phyloP scores from a whole-genome alignment of 2,113 vertebrate species.

The Pygoscelis adeliae region DNA sequence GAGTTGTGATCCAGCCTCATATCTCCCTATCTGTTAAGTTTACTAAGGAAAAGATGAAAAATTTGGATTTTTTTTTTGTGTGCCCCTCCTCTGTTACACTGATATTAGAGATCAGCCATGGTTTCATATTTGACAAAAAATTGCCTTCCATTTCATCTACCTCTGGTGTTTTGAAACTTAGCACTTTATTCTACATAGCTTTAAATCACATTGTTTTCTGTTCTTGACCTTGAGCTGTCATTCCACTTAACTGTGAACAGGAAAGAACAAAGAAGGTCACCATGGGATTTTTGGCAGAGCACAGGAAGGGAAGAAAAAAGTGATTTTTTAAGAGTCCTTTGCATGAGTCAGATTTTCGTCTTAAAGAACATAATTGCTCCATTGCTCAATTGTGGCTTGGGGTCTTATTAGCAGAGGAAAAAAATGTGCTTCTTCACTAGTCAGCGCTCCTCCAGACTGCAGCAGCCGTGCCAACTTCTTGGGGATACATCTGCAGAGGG shows the following conservation, averaged over 20 bases:
- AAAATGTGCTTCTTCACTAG: conserved; percentile 1
- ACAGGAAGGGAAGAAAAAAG: background rate
- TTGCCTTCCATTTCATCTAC: background rate
- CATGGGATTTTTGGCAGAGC: background rate
- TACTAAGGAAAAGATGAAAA: background rate
- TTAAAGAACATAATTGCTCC: background rate
- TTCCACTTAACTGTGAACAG: background rate
- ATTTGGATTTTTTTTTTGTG: background rate
- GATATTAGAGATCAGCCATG: background rate
- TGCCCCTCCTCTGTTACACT: background rate
- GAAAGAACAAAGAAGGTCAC: background rate
- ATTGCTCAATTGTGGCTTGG: background rate
- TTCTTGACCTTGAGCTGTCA: background rate
- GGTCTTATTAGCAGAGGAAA: background rate
- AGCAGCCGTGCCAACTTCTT: background rate
- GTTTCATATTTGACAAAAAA: background rate
- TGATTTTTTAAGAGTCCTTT: background rate
- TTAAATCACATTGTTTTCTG: background rate
- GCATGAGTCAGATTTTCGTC: conserved; percentile 15
- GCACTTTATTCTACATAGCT: background rate
- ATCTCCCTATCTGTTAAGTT: background rate
- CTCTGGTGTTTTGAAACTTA: background rate
- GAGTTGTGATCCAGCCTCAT: background rate
- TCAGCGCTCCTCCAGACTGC: background rate
- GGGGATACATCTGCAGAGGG: background rate